phyloP scores from a whole-genome alignment of 2,113 vertebrate species.

The Bombycilla garrulus region DNA sequence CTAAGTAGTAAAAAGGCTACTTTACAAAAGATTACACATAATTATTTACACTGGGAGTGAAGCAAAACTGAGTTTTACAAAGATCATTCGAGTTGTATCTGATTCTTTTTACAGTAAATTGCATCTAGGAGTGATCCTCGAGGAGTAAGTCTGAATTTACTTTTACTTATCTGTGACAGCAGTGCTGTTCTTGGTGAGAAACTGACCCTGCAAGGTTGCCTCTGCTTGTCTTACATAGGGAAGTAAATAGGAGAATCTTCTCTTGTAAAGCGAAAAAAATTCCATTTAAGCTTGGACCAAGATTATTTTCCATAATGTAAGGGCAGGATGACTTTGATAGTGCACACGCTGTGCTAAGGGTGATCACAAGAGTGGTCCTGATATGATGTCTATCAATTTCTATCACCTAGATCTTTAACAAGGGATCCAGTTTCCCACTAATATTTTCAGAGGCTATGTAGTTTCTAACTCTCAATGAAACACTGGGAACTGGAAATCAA shows the following conservation, averaged over 20 bases:
- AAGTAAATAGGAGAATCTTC: neutral
- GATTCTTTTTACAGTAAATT: neutral
- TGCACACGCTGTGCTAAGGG: neutral
- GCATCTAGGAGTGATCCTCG: neutral
- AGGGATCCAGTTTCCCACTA: neutral
- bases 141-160: neutral
- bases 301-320: neutral
- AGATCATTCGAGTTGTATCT: neutral
- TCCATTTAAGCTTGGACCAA: neutral
- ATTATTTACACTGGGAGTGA: neutral
- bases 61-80: neutral
- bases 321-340: neutral
- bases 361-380: neutral
- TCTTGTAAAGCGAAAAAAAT: neutral
- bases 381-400: neutral
- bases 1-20: neutral
- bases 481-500: neutral
- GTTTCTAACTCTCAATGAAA: neutral
- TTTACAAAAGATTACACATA: neutral
- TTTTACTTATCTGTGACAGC: neutral
- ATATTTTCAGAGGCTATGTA: neutral
- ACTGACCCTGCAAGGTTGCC: neutral
- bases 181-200: neutral
- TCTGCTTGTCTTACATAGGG: neutral
- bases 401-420: neutral